phyloP scores from a whole-genome alignment of 2,888 invertebrate species.

The Megalurothrips usitatus region DNA sequence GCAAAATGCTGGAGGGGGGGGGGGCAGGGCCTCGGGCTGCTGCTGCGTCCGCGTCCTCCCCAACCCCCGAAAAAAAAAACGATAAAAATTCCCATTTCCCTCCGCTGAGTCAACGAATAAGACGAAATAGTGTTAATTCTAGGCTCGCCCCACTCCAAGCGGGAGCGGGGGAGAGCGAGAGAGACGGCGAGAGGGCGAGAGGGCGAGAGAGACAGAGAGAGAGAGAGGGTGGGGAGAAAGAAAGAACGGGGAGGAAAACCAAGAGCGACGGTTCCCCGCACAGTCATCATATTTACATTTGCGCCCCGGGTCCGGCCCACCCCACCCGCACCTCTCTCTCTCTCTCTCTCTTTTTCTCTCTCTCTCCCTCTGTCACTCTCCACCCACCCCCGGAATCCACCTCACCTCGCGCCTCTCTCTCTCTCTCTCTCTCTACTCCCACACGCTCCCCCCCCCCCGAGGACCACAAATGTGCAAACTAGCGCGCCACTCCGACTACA shows the following conservation, averaged over 20 bases:
- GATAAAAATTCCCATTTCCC: neutral
- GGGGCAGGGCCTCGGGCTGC: neutral
- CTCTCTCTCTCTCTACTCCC: too few species aligned
- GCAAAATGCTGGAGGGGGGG: too few species aligned
- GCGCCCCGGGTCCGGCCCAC: neutral
- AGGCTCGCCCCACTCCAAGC: neutral
- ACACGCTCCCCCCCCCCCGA: neutral
- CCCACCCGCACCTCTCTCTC: too few species aligned
- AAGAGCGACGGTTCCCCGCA: neutral
- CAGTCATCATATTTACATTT: slow-evolving; percentile 18
- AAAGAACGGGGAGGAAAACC: neutral
- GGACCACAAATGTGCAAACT: slow-evolving; percentile 16
- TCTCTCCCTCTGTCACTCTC: too few species aligned
- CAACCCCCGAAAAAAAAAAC: neutral
- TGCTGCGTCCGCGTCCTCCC: neutral
- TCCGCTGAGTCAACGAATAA: neutral
- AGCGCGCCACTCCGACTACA: neutral
- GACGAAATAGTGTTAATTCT: slow-evolving; percentile 2
- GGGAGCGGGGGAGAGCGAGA: too few species aligned
- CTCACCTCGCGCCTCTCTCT: too few species aligned
- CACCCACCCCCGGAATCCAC: too few species aligned
- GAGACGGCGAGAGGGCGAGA: too few species aligned
- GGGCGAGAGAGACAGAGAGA: too few species aligned
- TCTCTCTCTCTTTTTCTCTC: too few species aligned
- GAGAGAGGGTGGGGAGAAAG: neutral